A percentile compares a stretch with the other conserved stretches of the same genome.
These are phyloP conservation scores for Natrix natrix DNA, from an alignment of 2,797 vertebrate species.

Conservation along the genomic window DNA sequence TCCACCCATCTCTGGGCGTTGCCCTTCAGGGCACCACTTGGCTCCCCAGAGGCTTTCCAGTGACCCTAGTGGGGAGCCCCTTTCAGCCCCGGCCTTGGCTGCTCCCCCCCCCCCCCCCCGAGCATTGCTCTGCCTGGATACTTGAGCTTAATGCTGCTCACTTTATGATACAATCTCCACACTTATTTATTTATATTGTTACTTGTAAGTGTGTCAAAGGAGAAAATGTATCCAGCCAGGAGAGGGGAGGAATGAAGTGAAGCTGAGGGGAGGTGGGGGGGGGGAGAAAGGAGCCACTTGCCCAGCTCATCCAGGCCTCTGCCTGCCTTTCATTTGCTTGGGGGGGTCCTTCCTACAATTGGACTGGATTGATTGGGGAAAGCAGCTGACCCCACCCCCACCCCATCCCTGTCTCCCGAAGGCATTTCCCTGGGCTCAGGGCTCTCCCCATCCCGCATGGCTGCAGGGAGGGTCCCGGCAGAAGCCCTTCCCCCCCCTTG, in stretches of 20 bases:
- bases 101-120: too few relatives aligned
- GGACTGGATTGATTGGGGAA: constrained; percentile 42
- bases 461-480: constrained; percentile 59
- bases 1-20: accelerated
- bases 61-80: background rate
- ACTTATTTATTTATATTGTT: background rate
- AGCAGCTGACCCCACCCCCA: constrained; percentile 47
- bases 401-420: constrained; percentile 66
- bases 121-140: background rate
- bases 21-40: too few relatives aligned
- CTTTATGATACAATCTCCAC: background rate
- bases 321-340: background rate
- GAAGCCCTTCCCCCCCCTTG: constrained; percentile 1
- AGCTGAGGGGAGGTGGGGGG: background rate
- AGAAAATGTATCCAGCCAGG: background rate
- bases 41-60: background rate
- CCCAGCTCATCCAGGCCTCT: background rate
- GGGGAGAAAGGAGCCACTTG: background rate
- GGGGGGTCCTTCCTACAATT: constrained; percentile 26
- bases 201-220: background rate
- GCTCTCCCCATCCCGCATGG: constrained; percentile 63
- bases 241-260: background rate
- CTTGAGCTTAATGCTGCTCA: background rate
- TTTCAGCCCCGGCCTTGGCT: background rate
- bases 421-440: constrained; percentile 62